Evolutionary conservation across 2,113 vertebrate species (phyloP), one percentile per base, ranked within the genome.

Genomic region (Notarius quadriscutis): DNA sequence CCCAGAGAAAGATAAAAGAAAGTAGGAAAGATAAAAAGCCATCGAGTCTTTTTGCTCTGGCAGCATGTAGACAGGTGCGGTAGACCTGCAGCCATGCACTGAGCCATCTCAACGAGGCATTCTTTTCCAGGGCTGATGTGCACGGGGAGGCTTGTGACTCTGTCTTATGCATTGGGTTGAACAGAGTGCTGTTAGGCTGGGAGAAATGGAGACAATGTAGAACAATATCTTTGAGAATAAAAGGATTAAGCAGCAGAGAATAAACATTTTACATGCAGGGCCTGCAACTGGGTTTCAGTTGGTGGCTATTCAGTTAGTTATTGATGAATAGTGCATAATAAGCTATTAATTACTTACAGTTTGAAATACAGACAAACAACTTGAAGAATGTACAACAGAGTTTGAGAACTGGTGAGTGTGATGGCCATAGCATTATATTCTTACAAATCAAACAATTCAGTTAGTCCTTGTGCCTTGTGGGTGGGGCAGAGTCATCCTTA

Each of bases 31-130:
- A 89, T 85, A 74, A 89, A 87, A 87, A 60, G 71, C 53, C 55
- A 58, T n/a, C 22, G 20, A 89, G 81, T 81, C 53, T 69, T 85
- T 83, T 78, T 57, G 8, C 80, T 83, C 34, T 89, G 83, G 79
- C 89, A 89, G 89, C 83, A 65, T 72, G 86, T 8, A 75, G 89
- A 87, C 78, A 87, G 86, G 83, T 89, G 84, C 71, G 41, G 84
- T 30, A 85, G 69, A 77, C 78, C 58, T 74, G 62, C 12, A 57
- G 83, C 65, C 80, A 77, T 41, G n/a, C 71, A 74, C 83, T 77
- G 57, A 20, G 79, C 87, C 71, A 71, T 72, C 30, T 69, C 78
- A 81, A 81, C 20, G 8, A 81, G 65, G 12, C 53, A 72, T 81
- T 60, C 65, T 87, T 87, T 67, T 20, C 34, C 65, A 27, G 41